These are phyloP conservation scores for Halocynthia roretzi DNA, from an alignment of 23 tunicate species.

Conservation along the genomic window DNA sequence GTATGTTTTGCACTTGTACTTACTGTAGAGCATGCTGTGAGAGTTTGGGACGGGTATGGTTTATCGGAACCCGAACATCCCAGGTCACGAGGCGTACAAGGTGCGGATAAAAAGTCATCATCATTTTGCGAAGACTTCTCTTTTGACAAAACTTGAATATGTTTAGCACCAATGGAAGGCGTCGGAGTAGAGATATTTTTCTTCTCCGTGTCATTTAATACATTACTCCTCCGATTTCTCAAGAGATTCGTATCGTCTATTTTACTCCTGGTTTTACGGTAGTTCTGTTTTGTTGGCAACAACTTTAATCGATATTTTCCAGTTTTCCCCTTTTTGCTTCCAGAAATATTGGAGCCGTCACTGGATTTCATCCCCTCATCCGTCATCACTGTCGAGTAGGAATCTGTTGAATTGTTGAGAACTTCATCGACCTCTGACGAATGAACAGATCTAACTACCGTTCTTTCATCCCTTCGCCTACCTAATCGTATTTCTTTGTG, in stretches of 20 bases:
- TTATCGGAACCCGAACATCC: neutral
- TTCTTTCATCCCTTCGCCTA: too few species aligned
- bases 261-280: neutral
- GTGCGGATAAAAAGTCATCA: constrained; percentile 13
- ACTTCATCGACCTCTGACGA: neutral
- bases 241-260: neutral
- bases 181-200: neutral
- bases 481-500: too few species aligned
- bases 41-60: neutral
- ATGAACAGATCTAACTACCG: neutral
- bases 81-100: constrained; percentile 2
- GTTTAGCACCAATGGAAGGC: neutral
- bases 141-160: neutral
- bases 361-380: constrained; percentile 4
- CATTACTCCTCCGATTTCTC: neutral
- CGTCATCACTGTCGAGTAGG: neutral
- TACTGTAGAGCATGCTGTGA: neutral
- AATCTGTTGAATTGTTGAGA: neutral
- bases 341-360: neutral
- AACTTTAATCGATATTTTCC: neutral
- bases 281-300: neutral
- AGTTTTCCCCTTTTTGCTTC: neutral
- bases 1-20: neutral
- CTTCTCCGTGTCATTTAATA: neutral
- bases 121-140: neutral